Evolutionary conservation across 2,888 invertebrate genomes (phyloP), one percentile per base, ranked within the genome.

Genomic region (Noctua janthina): DNA sequence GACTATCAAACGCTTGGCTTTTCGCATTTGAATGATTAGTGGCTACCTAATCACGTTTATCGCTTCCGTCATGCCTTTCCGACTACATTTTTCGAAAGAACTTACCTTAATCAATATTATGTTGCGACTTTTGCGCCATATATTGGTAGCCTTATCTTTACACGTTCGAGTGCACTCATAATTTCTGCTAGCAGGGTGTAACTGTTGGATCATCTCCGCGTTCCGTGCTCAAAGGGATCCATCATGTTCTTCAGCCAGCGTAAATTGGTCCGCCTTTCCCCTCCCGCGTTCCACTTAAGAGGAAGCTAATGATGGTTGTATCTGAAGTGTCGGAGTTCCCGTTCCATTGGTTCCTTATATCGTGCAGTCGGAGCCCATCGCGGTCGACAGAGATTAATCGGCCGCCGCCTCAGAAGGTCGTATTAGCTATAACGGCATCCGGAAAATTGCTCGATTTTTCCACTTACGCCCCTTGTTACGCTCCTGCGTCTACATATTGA

Each of bases 361-460:
- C 93, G 93, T 93, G 92, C 92, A 94, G 93, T 93, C 91, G 91
- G 91, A 93, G 92, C 94, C 93, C 94, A 94, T 94, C 95, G 94
- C 93, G 92, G 94, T 93, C 92, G 96, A 96, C 95, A 95, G 94
- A 95, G 95, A 96, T 96, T 96, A 96, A 96, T 96, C 94, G 95
- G 93, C 91, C 90, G 92, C 92, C 92, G 93, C 93, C 93, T 93
- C 92, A 91, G 94, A 94, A 94, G 93, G 93, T 94, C 94, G 94
- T 95, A 96, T 96, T 96, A 95, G 94, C 95, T 95, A 94, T 95
- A 95, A 94, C 94, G 95, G 95, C 93, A 95, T 96, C 95, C 94
- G 95, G 95, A 96, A 96, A 96, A 96, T 95, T 95, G 95, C 94
- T 91, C 93, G 94, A 95, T 95, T 96, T 96, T 96, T 95, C 95